Evolutionary conservation across 2,797 vertebrate genomes (phyloP), one percentile per base, ranked within the genome.

Genomic region (Liasis olivaceus): DNA sequence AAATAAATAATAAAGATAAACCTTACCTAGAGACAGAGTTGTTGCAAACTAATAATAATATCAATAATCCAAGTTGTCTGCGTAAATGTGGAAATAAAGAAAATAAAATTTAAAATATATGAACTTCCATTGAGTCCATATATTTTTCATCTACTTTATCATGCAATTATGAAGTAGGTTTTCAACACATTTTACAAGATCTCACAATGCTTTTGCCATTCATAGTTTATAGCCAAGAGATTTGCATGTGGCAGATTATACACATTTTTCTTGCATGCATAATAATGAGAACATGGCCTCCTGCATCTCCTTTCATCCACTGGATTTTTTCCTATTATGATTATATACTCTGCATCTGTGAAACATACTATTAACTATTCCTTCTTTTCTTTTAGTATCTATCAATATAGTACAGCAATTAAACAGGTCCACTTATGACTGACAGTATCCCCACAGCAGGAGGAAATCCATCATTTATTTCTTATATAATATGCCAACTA

Each of bases 351-450:
- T 62, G 58, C 24, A 9, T 31, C 58, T 62, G 72, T 51, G 9
- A 47, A 5, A 60, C 26, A 62, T 84, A 26, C 17, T 93, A 72
- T 59, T 36, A 31, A 22, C n/a, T 12, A 87, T 24, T 87, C 94
- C 92, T 90, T 1, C 1, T 85, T 36, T 54, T 24, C 20, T n/a
- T 59, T 91, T 51, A n/a, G 56, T 94, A 94, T 63, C 93, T 51
- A 66, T 91, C 2, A 88, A 62, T 89, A 86, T 92, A 93, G 8
- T 28, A 6, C 94, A 94, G 64, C 36, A 0, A 51, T 60, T 60
- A 24, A 91, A 81, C 24, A 22, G 24, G 54, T 89, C 36, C 86
- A 4, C 58, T 1, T 59, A 36, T 86, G 15, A 88, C 13, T 12
- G 2, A 91, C 94, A 64, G 17, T 4, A 54, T 56, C 20, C 64